Percentiles rank a stretch among this genome's conserved stretches.
These are phyloP conservation scores for Hirtodrosophila alboralis DNA, from an alignment of 2,888 invertebrate species.

Conservation along the genomic window DNA sequence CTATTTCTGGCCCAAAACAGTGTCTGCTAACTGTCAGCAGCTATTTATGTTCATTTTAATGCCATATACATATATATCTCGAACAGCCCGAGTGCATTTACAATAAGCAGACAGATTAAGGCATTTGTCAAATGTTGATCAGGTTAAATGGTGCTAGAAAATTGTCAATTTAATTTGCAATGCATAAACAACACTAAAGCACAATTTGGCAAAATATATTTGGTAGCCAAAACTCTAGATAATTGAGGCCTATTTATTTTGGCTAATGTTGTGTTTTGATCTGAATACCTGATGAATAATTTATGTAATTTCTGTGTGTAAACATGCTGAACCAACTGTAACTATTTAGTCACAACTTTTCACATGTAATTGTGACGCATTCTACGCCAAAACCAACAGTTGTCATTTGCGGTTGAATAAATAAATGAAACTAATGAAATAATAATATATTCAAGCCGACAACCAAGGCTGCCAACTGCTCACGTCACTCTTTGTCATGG, in stretches of 20 bases:
- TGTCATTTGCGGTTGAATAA: slow-evolving; percentile 57
- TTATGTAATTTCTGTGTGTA: slow-evolving; percentile 51
- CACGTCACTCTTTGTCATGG: background rate
- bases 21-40: slow-evolving; percentile 49
- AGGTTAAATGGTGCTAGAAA: slow-evolving; percentile 42
- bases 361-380: slow-evolving; percentile 50
- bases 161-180: slow-evolving; percentile 54
- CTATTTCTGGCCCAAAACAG: background rate
- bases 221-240: slow-evolving; percentile 21
- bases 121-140: slow-evolving; percentile 37
- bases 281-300: slow-evolving; percentile 31
- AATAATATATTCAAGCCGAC: slow-evolving; percentile 35
- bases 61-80: slow-evolving; percentile 36
- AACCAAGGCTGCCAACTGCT: background rate
- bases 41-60: slow-evolving; percentile 40
- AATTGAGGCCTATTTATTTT: slow-evolving; percentile 58
- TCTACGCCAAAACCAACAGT: slow-evolving; percentile 28
- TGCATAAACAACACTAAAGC: slow-evolving; percentile 13
- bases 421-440: slow-evolving; percentile 62
- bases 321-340: slow-evolving; percentile 30
- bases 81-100: slow-evolving; percentile 10
- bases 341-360: slow-evolving; percentile 60
- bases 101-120: slow-evolving; percentile 19
- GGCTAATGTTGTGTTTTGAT: slow-evolving; percentile 20
- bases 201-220: slow-evolving; percentile 15